phyloP scores from a whole-genome alignment of 2,113 vertebrate species.

The Romanogobio albipinnatus region DNA sequence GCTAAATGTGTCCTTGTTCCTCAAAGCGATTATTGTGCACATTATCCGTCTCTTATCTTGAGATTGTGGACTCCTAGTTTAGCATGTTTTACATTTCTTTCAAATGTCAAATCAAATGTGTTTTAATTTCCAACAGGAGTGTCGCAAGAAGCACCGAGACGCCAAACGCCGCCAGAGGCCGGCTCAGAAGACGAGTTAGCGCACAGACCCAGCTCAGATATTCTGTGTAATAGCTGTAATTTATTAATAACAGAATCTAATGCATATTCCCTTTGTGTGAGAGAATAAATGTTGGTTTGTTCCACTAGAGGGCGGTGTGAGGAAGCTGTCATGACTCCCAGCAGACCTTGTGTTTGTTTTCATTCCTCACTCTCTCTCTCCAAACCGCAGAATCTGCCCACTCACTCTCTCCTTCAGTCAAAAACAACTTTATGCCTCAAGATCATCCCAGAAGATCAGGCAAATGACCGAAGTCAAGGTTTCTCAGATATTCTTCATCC shows the following conservation, averaged over 20 bases:
- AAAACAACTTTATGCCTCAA: background rate
- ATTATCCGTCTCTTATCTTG: no score
- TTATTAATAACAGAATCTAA: background rate
- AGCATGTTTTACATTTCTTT: background rate
- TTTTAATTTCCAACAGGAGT: constrained; percentile 76
- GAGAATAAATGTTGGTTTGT: constrained; percentile 20
- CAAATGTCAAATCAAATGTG: no score
- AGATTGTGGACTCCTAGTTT: background rate
- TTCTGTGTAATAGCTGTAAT: constrained; percentile 13
- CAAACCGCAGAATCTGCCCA: constrained; percentile 8
- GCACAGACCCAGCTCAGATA: no score
- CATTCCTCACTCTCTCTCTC: constrained; percentile 10
- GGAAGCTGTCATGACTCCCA: background rate
- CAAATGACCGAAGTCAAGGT: background rate
- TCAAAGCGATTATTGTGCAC: no score
- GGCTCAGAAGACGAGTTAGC: constrained; percentile 62
- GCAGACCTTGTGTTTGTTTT: constrained; percentile 10
- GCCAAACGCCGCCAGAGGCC: constrained; percentile 80
- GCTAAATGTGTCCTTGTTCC: no score
- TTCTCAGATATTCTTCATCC: background rate
- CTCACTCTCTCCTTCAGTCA: background rate
- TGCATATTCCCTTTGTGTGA: background rate
- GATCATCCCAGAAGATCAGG: background rate
- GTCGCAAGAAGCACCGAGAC: constrained; percentile 89
- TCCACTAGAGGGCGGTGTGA: constrained; percentile 51